Base-by-base conservation (phyloP, 2,888 invertebrate genomes). In the Nemotelus nigrinus region DNA sequence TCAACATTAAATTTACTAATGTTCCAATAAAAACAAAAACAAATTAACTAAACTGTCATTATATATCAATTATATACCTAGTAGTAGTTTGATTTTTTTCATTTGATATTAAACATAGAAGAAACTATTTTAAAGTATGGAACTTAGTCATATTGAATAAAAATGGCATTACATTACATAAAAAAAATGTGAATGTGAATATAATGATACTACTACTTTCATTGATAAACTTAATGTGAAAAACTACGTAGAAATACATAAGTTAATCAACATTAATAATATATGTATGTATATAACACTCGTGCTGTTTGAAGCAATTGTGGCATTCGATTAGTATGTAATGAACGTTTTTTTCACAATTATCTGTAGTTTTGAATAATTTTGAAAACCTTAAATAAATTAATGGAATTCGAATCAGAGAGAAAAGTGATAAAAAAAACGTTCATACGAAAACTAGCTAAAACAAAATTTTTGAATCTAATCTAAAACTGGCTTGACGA, bases 271-370 rank as follows among this genome's bases (percentile, higher is more conserved):
- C 47, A 60, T 70, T 55, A 55, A 70, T 47, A 53, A 70, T 70
- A 58, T 25, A 25, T 25, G 25, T 25, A 25, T 25, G 25, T 25
- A 25, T 6, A 8, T 60, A 74, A 74, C 74, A 74, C 60, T 74
- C 74, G 74, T 74, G 74, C 74, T 74, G 7, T 72, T 58, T 47
- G 41, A 74, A 74, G 74, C 74, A 60, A 55, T 53, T 70, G 74
- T 74, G 45, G 74, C 74, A 74, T 74, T 74, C 63, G 48, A 48
- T 53, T 25, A 39, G 5, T 25, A 25, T 25, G 25, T 68, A 43
- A 10, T 41, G 45, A 65, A 65, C 44, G 45, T 41, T 68, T 39
- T 68, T 68, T 68, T 6, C 5, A 58, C n/a, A 58, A 25, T 58
- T 25, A 58, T 58, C 39, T 58, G 58, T 4, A 58, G 39, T 10